A percentile compares a stretch with the other conserved stretches of the same genome.
Conservation (phyloP, 2,113 vertebrate genomes). For the Cettia cetti region DNA sequence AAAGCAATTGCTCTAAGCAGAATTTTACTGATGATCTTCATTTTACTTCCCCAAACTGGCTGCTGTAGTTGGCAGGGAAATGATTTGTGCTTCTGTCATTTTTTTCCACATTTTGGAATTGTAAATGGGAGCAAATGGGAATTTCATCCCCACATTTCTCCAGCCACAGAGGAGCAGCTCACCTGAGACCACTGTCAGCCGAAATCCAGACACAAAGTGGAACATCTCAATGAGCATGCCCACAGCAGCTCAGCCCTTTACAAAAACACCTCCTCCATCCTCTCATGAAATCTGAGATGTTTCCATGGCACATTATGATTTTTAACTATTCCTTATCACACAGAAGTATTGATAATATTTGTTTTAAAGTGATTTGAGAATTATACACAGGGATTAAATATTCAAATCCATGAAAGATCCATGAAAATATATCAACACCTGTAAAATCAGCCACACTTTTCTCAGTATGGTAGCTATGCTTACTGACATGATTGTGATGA, state of each 20-base stretch:
- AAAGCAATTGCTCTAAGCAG: not conserved
- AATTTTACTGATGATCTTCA: not conserved
- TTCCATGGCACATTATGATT: not conserved
- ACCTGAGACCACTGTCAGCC: not conserved
- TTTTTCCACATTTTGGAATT: not conserved
- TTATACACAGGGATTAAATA: accelerated
- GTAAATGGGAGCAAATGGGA: not conserved
- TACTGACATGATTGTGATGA: not conserved
- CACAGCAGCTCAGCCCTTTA: not conserved
- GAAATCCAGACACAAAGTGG: not conserved
- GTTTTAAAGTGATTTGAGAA: not conserved
- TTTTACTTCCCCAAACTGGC: not conserved
- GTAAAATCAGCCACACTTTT: not conserved
- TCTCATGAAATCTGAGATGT: not conserved
- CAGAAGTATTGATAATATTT: not conserved
- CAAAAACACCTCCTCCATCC: not conserved
- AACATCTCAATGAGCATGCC: accelerated
- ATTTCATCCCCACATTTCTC: not conserved
- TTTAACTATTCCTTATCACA: not conserved
- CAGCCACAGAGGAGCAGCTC: not conserved
- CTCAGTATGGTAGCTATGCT: not conserved
- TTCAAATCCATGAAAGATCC: not conserved
- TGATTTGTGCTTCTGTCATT: not conserved
- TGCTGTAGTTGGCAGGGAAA: not conserved
- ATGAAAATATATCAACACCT: not conserved